phyloP scores from a whole-genome alignment of 2,797 vertebrate genomes.

The Sciurus vulgaris region DNA sequence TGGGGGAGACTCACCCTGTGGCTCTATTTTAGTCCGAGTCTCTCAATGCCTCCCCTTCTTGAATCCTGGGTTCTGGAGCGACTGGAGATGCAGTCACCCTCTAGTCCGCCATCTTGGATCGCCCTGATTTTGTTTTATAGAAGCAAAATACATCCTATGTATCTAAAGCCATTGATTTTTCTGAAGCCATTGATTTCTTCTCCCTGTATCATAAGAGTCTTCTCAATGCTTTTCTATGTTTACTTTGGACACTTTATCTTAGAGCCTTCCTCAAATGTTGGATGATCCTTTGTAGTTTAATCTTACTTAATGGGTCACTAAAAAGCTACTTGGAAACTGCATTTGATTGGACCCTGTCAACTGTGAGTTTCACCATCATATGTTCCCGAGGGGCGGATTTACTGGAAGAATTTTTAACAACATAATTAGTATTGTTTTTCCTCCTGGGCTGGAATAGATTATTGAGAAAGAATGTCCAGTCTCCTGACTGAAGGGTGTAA shows the following conservation, averaged over 20 bases:
- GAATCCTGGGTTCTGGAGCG: too few species aligned
- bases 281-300: neutral
- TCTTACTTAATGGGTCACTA: neutral
- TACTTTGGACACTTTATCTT: neutral
- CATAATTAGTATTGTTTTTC: neutral
- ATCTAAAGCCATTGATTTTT: neutral
- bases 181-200: neutral
- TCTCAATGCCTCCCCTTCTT: too few species aligned
- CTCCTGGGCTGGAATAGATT: neutral
- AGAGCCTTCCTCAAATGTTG: neutral
- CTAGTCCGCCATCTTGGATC: too few species aligned
- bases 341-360: neutral
- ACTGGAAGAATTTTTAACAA: neutral
- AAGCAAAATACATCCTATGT: neutral
- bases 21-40: too few species aligned
- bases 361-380: neutral
- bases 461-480: neutral
- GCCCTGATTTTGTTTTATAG: neutral
- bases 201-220: neutral
- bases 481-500: neutral
- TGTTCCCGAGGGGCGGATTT: neutral
- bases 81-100: too few species aligned
- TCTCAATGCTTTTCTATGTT: neutral
- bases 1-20: too few species aligned
- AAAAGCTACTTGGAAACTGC: neutral